These are phyloP conservation scores for Anguilla japonica DNA, from an alignment of 2,113 vertebrate species.

Conservation along the genomic window DNA sequence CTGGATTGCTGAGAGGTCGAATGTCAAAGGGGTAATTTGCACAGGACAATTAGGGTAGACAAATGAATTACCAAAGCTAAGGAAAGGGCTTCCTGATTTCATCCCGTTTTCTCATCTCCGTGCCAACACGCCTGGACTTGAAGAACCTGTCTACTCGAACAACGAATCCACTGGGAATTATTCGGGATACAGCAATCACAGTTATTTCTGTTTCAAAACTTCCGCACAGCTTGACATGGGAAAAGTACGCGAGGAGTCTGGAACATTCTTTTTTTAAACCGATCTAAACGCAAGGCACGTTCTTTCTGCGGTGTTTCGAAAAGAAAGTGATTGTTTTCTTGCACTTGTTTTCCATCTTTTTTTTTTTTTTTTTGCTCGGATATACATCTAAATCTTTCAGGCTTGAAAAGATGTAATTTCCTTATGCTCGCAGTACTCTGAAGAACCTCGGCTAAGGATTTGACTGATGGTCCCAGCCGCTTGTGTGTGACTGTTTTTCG, in stretches of 20 bases:
- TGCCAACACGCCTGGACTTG: neutral
- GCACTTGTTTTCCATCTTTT: neutral
- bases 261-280: neutral
- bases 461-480: neutral
- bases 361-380: neutral
- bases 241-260: neutral
- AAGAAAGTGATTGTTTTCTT: neutral
- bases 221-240: neutral
- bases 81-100: neutral
- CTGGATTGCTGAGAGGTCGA: neutral
- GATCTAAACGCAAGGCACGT: neutral
- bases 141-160: neutral
- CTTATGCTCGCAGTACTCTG: neutral
- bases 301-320: neutral
- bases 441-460: neutral
- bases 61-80: neutral
- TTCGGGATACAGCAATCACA: neutral
- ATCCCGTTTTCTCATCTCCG: neutral
- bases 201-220: neutral
- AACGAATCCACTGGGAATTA: neutral
- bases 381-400: neutral
- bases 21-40: neutral
- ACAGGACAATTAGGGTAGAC: neutral
- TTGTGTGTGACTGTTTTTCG: conserved; percentile 1
- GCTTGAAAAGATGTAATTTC: conserved; percentile 11